Evolutionary conservation across 2,888 invertebrate genomes (phyloP).

Genomic region (Pollenia amentaria): DNA sequence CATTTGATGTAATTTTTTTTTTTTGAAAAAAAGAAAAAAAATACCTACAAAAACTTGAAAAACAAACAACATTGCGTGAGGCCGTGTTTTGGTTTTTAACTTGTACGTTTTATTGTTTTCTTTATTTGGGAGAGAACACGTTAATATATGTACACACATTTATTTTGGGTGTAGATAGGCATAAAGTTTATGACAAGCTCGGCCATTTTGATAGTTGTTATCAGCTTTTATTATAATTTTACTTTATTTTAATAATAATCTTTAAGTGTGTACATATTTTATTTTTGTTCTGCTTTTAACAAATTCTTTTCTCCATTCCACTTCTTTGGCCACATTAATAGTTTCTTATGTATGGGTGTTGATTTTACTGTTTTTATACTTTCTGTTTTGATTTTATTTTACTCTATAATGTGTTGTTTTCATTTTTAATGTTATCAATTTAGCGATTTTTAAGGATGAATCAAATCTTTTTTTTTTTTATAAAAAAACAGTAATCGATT

Average conservation of each 20-base stretch:
- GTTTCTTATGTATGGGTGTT: too few species aligned
- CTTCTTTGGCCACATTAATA: too few species aligned
- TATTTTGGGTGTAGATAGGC: background rate
- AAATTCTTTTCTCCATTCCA: background rate
- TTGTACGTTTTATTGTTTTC: constrained; percentile 9
- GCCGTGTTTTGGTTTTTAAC: constrained; percentile 7
- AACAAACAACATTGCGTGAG: constrained; percentile 44
- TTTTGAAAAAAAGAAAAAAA: background rate
- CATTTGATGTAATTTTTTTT: background rate
- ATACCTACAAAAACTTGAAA: constrained; percentile 39
- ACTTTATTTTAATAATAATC: background rate
- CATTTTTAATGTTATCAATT: too few species aligned
- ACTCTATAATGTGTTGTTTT: too few species aligned
- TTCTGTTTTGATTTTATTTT: too few species aligned
- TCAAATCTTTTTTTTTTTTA: too few species aligned
- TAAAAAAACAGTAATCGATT: too few species aligned
- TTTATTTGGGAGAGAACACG: constrained; percentile 5
- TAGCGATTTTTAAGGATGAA: too few species aligned
- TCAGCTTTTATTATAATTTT: constrained; percentile 4
- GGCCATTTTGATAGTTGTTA: constrained; percentile 39
- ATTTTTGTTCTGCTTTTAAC: background rate
- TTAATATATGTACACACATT: too few species aligned
- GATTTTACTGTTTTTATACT: too few species aligned
- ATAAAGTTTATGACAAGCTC: constrained; percentile 9
- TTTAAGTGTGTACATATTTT: background rate